Evolutionary conservation across 2,888 invertebrate species (phyloP), one percentile per base, ranked within the genome.

Genomic region (Amphipoea lucens): DNA sequence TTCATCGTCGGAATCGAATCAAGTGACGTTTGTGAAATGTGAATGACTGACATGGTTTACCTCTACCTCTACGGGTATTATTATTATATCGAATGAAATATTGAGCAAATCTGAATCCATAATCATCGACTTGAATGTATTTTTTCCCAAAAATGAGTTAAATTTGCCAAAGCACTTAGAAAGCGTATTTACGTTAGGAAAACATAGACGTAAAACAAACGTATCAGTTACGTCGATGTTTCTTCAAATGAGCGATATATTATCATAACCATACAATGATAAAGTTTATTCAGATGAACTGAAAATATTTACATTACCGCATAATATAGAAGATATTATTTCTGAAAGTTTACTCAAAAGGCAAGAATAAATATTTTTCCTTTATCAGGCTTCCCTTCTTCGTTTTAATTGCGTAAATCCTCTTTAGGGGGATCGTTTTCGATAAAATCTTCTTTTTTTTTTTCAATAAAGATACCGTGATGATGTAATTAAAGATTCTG

Each of bases 331-430:
- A 80, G 82, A 86, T 87, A 86, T 90, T 90, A 88, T 89, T 88
- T 82, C 79, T 73, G 72, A 83, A 91, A 91, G 89, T 92, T 91
- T 91, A 92, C 90, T 92, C 90, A 92, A 92, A 93, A 93, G 88
- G 87, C 89, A 91, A 90, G 90, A 92, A 92, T 90, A 92, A 91
- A 92, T 90, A 91, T 92, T 93, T 92, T 92, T 90, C 90, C 90
- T 93, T 92, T 91, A 91, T 90, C 90, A 84, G 88, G 83, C 85
- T 92, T 88, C 87, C 92, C 87, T 91, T 92, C 91, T 90, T 91
- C 92, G 88, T 92, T 96, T 95, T 95, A 96, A 96, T 95, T 95
- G 95, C 93, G 92, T 91, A 94, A 96, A 96, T 95, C 95, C 94
- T 93, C 94, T 95, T 94, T 93, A 91, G 89, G 91, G 90, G 91